Conservation (phyloP, 2,797 vertebrate genomes). For the Glossophaga mutica region DNA sequence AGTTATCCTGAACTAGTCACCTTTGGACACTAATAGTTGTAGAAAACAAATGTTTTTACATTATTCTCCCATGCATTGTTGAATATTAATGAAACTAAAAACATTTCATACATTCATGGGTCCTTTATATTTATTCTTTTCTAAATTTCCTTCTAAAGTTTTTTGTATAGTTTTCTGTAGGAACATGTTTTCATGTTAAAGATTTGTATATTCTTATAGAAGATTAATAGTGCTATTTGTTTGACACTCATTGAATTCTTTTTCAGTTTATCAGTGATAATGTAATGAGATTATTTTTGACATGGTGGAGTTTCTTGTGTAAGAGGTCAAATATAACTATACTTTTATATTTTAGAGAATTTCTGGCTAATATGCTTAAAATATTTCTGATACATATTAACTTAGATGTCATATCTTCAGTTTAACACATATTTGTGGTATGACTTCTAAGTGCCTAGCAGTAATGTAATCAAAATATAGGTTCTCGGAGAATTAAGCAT, state of each 20-base stretch:
- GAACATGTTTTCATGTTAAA: neutral
- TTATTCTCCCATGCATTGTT: neutral
- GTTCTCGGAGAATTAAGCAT: neutral
- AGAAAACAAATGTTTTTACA: neutral
- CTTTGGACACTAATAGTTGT: neutral
- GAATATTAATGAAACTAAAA: neutral
- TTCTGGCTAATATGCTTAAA: neutral
- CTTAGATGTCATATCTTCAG: neutral
- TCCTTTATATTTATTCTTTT: slow-evolving; percentile 1
- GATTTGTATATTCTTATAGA: neutral
- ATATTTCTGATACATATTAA: neutral
- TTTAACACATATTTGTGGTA: neutral
- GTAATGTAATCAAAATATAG: neutral
- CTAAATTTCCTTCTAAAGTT: neutral
- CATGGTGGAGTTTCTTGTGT: neutral
- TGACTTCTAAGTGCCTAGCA: neutral
- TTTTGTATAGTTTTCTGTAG: slow-evolving; percentile 30
- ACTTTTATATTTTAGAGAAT: neutral
- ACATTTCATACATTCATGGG: neutral
- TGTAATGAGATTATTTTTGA: neutral
- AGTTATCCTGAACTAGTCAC: neutral
- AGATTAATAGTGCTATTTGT: neutral
- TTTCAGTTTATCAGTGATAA: neutral
- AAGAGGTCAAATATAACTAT: neutral
- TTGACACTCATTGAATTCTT: neutral